Evolutionary conservation across 2,888 invertebrate species (phyloP), one percentile per base, ranked within the genome.

Genomic region (Eilema griseolum): DNA sequence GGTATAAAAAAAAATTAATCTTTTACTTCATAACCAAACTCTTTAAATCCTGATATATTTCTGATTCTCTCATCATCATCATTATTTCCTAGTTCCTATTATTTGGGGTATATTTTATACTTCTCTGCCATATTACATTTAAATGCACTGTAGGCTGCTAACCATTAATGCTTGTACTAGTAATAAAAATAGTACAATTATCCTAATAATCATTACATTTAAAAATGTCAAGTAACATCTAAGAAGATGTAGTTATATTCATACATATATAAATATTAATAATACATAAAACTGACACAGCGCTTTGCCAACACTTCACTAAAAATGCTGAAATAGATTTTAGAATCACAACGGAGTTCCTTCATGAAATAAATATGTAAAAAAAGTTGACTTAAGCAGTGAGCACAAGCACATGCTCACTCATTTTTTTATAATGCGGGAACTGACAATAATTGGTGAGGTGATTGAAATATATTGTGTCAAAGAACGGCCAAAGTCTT

Each of bases 261-360:
- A n/a, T n/a, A n/a, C n/a, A n/a, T n/a, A n/a, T n/a, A n/a, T n/a
- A n/a, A n/a, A n/a, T n/a, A n/a, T n/a, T n/a, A n/a, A n/a, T 41
- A 3, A 12, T 64, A 28, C 26, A 11, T 63, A 26, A 63, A 63
- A 46, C 26, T 59, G 7, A 59, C 80, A 79, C 79, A 23, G 72
- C 78, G 79, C 79, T 79, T 79, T 65, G 79, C 79, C 60, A 69
- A 74, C 80, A 80, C 79, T 64, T 78, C 28, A 75, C 80, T 67
- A 28, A 62, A 23, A 61, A 46, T 62, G 61, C 69, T 67, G 11
- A 56, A 31, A 56, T 61, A 57, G 61, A 60, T 46, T 24, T 41
- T 41, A 63, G 5, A 28, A n/a, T 26, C 10, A 24, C 52, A 52
- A n/a, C 5, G n/a, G n/a, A 8, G n/a, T 0, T n/a, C 52, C 4